phyloP scores from a whole-genome alignment of 2,113 vertebrate species.

The Platysteira castanea region DNA sequence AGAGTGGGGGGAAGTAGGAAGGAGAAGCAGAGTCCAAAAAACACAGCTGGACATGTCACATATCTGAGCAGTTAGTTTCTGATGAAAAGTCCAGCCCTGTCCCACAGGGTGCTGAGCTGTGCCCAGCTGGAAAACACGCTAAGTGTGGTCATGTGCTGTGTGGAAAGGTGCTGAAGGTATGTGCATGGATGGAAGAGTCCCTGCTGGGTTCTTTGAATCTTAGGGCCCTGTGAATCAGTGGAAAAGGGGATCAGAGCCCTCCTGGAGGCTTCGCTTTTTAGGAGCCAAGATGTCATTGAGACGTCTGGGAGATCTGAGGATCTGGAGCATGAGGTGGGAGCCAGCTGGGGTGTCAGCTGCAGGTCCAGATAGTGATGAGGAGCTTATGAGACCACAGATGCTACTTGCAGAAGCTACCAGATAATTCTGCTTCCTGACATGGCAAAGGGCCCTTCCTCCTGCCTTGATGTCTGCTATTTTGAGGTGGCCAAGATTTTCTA shows the following conservation, averaged over 20 bases:
- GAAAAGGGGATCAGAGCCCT: neutral
- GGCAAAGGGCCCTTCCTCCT: neutral
- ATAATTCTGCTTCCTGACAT: neutral
- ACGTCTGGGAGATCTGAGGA: neutral
- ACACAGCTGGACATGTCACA: neutral
- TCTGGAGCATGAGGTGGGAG: neutral
- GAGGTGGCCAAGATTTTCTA: neutral
- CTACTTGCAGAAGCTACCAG: neutral
- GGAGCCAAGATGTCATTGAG: neutral
- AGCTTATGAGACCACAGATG: neutral
- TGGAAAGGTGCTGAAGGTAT: neutral
- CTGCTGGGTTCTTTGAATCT: neutral
- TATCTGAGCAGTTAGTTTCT: neutral
- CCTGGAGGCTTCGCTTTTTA: neutral
- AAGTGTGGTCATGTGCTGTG: neutral
- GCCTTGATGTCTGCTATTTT: neutral
- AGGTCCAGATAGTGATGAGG: neutral
- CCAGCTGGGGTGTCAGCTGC: neutral
- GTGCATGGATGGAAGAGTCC: neutral
- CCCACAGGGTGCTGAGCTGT: neutral
- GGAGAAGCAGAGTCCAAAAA: neutral
- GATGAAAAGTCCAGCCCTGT: neutral
- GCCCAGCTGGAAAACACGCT: accelerated
- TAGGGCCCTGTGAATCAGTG: neutral
- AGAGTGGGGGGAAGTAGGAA: neutral